Evolutionary conservation across 2,797 vertebrate species (phyloP), one percentile per base, ranked within the genome.

Genomic region (Craterocephalus amniculus): DNA sequence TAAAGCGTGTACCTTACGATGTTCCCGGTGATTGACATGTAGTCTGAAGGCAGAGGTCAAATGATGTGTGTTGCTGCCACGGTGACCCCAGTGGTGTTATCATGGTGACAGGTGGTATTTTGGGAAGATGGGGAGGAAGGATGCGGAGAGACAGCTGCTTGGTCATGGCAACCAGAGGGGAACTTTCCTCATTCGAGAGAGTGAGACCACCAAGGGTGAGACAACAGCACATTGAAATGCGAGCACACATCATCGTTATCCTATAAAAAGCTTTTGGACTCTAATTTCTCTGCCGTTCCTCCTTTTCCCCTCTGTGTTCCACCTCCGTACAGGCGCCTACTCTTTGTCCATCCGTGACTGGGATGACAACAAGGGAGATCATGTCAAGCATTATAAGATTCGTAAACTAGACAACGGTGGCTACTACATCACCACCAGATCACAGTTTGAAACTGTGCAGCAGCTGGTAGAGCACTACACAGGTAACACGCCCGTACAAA

Each of bases 381-480:
- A 99, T 0, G 94, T 99, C 66, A 99, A 99, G 88, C 98, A 99
- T 93, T 99, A 99, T 89, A 99, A 99, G 91, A 97, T 99, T 82
- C 95, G 97, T 38, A 99, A 99, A 68, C 90, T 99, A 87, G 98
- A 99, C 86, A 97, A 89, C 0, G 98, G 98, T 0, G 98, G 98
- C 35, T 99, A 96, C 91, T 99, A 99, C 89, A 99, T 99, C 94
- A 99, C 98, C 81, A 98, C 97, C 0, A 91, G 98, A 0, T 96
- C 96, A 22, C 98, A 99, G 93, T 99, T 99, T 2, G 92, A 94
- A 68, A 96, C 95, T 0, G 94, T 99, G 69, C 96, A 92, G 78
- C 83, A 99, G 83, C 93, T 99, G 84, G 97, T 99, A 13, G 92
- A 92, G 85, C 97, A 99, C 88, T 99, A 99, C 76, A 94, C 91